Evolutionary conservation across 2,113 vertebrate species (phyloP), one percentile per base, ranked within the genome.

Genomic region (Cyrtonyx montezumae): DNA sequence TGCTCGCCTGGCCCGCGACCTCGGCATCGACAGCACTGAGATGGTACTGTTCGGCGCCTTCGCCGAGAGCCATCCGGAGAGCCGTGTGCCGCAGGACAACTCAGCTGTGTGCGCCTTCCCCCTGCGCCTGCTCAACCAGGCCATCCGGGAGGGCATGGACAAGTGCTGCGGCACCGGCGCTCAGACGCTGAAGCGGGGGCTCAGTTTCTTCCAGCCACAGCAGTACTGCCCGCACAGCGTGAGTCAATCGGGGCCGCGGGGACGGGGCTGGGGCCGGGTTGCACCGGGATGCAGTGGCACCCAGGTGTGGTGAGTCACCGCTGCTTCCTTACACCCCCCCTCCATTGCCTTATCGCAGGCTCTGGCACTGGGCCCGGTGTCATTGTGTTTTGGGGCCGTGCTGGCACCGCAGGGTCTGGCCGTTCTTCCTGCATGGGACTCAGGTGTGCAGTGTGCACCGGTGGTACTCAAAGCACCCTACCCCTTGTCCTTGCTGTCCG

Each of bases 41-140:
- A 97, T 88, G 5, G 98, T 99, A 82, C 97, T 99, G 3, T 99
- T 99, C 0, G 98, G 98, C 0, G 98, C 98, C 69, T 99, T 99
- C 2, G 97, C 97, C 0, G 95, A 98, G 46, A 98, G 97, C 6
- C 78, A 55, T 12, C 37, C 51, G 0, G 97, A 98, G 66, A 95
- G 95, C 13, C 75, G 94, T 1, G 76, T 80, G 45, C 97, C 97
- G 0, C 96, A 55, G 55, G 92, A 97, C 6, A 93, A 96, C 81
- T 99, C 99, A 0, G 99, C 99, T 0, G 97, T 99, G 63, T 99
- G 99, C 0, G 99, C 98, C 75, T 99, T 99, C 82, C 98, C 99
- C 3, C 93, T 99, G 63, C 90, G 74, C 81, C 96, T 96, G 15
- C 96, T 99, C 73, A 97, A 99, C 79, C 93, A 81, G 56, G 97